Conservation (phyloP, 2,888 invertebrate genomes). For the Euplagia quadripunctaria region DNA sequence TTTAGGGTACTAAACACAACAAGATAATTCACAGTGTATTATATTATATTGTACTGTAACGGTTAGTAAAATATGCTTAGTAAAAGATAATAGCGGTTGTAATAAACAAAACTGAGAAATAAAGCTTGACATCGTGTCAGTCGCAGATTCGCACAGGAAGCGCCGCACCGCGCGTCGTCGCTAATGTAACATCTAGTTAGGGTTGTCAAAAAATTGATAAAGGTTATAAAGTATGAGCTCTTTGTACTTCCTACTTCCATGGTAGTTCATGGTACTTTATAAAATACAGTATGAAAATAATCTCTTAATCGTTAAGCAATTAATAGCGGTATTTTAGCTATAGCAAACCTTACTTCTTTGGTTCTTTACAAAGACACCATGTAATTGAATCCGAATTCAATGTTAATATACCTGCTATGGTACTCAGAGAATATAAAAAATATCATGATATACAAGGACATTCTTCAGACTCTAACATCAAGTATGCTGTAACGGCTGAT, state of each 20-base stretch:
- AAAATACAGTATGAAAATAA: not conserved
- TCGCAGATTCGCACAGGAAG: slow-evolving; percentile 42
- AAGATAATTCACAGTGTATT: no score
- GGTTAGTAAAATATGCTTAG: slow-evolving; percentile 16
- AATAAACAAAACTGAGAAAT: slow-evolving; percentile 34
- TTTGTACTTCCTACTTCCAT: not conserved
- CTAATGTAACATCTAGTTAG: slow-evolving; percentile 25
- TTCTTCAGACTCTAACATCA: not conserved
- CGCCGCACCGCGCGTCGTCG: slow-evolving; percentile 16
- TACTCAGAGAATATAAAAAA: not conserved
- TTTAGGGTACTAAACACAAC: no score
- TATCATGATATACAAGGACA: no score
- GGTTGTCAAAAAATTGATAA: slow-evolving; percentile 26
- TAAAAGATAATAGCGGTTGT: slow-evolving; percentile 22
- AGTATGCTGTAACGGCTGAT: no score
- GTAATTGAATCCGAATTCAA: no score
- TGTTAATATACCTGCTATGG: not conserved
- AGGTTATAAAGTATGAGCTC: not conserved
- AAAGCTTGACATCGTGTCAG: slow-evolving; percentile 20
- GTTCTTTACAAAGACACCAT: no score
- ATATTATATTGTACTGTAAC: not conserved
- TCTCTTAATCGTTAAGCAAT: not conserved
- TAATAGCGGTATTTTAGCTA: not conserved
- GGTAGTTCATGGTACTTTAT: not conserved
- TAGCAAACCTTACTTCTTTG: not conserved